These are phyloP conservation scores for Escarpia spicata DNA, from an alignment of 2,888 invertebrate species.

Conservation along the genomic window DNA sequence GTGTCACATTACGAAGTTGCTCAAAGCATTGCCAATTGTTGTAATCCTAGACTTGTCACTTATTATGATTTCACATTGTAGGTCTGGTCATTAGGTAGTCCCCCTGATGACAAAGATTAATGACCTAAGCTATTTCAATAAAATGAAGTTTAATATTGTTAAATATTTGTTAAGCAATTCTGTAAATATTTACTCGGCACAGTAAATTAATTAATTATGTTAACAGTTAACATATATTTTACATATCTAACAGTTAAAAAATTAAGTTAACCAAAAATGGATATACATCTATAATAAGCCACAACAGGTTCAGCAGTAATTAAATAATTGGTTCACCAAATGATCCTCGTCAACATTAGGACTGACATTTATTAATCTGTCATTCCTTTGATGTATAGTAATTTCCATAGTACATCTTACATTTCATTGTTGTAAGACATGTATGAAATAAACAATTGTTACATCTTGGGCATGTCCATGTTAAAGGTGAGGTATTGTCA, in stretches of 20 bases:
- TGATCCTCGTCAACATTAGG: background rate
- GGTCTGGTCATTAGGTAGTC: too few species aligned
- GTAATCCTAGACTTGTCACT: background rate
- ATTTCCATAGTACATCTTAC: background rate
- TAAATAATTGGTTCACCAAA: background rate
- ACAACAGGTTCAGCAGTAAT: background rate
- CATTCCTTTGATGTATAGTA: conserved; percentile 4
- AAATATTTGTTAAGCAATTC: background rate
- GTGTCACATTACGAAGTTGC: background rate
- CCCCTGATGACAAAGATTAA: too few species aligned
- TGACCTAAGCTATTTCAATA: too few species aligned
- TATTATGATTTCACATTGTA: background rate
- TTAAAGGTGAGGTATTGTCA: background rate
- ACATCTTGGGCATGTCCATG: background rate
- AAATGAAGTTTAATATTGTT: background rate
- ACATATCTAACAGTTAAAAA: background rate
- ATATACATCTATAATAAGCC: background rate
- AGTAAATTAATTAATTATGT: too few species aligned
- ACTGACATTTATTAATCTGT: background rate
- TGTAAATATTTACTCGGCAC: background rate
- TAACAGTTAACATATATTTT: too few species aligned
- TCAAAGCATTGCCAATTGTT: background rate
- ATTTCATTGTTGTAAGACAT: background rate
- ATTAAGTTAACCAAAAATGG: background rate
- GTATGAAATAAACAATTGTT: too few species aligned